Evolutionary conservation across 1,140 invertebrate genomes (phyloP).

Genomic region (Trypoxylus dichotomus): DNA sequence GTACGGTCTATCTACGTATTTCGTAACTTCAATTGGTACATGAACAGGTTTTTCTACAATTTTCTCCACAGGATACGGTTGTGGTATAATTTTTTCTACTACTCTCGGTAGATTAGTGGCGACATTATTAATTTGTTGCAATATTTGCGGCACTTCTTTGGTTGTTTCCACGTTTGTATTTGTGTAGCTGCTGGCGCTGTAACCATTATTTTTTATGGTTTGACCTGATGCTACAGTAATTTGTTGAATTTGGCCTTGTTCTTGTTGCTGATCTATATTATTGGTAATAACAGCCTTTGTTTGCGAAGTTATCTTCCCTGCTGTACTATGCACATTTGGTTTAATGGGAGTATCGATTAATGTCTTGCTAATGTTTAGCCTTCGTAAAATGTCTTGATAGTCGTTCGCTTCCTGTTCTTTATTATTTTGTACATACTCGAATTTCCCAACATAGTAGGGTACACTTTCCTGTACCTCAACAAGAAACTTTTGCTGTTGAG

Average conservation of each 20-base stretch:
- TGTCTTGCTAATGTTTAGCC: conserved; percentile 43
- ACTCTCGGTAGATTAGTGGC: neutral
- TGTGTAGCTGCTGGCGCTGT: neutral
- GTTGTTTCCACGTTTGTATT: neutral
- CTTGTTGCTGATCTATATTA: conserved; percentile 37
- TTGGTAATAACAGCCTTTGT: neutral
- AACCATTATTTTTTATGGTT: neutral
- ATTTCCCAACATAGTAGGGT: conserved; percentile 55
- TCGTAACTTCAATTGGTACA: conserved; percentile 56
- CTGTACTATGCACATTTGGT: conserved; percentile 10
- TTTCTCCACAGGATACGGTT: conserved; percentile 55
- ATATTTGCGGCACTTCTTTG: neutral
- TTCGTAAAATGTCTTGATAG: conserved; percentile 17
- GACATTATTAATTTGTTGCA: neutral
- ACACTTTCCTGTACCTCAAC: conserved; percentile 64
- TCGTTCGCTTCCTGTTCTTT: conserved; percentile 34
- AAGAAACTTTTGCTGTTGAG: conserved; percentile 54
- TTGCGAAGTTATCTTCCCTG: neutral
- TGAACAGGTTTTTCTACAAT: conserved; percentile 60
- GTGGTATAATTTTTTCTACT: conserved; percentile 50
- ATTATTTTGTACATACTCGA: conserved; percentile 54
- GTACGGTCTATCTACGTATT: conserved; percentile 60
- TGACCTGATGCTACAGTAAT: conserved; percentile 46
- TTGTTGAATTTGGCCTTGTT: conserved; percentile 44
- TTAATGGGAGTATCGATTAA: conserved; percentile 41